Conservation (phyloP, 2,113 vertebrate species). For the Verasper variegatus region DNA sequence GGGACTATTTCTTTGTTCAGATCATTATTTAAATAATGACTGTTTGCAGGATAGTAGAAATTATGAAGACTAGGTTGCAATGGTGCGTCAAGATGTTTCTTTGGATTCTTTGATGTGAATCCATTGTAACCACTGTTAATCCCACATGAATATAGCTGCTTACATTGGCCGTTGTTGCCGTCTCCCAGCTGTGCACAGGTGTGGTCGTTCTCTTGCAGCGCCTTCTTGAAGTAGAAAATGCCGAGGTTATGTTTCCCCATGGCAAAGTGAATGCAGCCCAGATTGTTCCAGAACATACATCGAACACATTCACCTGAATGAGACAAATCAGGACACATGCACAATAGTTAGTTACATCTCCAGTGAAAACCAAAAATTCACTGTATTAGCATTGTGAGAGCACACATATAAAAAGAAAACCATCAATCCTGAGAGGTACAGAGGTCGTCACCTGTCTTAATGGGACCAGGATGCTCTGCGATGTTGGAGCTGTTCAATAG, state of each 20-base stretch:
- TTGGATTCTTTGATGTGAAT: not conserved
- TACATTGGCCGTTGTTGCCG: constrained; percentile 86
- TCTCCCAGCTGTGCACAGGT: constrained; percentile 91
- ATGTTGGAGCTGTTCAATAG: constrained; percentile 97
- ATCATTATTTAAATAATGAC: not conserved
- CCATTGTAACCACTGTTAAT: not conserved
- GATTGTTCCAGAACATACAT: constrained; percentile 99
- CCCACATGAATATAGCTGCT: not conserved
- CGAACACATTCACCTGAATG: constrained; percentile 93
- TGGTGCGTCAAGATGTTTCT: not conserved
- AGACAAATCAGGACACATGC: not conserved
- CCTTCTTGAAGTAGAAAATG: constrained; percentile 99
- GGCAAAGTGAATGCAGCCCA: constrained; percentile 98
- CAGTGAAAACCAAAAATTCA: not conserved
- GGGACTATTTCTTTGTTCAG: too few species aligned
- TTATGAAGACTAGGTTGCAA: too few species aligned
- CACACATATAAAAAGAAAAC: not conserved
- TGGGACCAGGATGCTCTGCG: constrained; percentile 94
- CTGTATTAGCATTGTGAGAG: not conserved
- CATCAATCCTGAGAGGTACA: not conserved
- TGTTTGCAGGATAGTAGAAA: not conserved
- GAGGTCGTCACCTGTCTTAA: constrained; percentile 91
- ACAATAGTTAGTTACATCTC: not conserved
- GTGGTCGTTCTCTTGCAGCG: constrained; percentile 96
- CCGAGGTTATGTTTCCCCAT: constrained; percentile 99